phyloP scores from a whole-genome alignment of 2,113 vertebrate genomes.

The Lates calcarifer region DNA sequence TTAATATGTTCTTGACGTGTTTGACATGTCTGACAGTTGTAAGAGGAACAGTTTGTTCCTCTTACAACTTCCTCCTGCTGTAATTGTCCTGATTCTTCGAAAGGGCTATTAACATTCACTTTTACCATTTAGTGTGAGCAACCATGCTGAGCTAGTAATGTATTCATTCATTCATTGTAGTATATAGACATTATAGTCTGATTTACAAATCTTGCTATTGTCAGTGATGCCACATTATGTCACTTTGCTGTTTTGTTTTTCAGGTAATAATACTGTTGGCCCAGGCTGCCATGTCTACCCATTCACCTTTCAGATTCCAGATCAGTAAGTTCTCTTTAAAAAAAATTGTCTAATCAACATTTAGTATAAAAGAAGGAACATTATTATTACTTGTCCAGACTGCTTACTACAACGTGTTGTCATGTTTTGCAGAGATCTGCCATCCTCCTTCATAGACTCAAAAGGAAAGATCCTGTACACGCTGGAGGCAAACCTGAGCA shows the following conservation, averaged over 20 bases:
- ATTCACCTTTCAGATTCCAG: slow-evolving; percentile 79
- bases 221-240: background rate
- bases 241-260: slow-evolving; percentile 10
- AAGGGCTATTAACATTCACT: no score
- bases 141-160: background rate
- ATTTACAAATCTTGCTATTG: background rate
- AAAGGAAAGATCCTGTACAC: slow-evolving; percentile 68
- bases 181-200: background rate
- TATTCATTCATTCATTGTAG: no score
- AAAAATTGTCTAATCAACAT: no score
- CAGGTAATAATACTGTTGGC: slow-evolving; percentile 57
- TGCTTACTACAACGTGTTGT: background rate
- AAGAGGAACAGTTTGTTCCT: background rate
- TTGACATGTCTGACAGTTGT: background rate
- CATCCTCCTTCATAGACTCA: slow-evolving; percentile 59
- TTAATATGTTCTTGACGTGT: no score
- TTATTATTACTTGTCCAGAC: background rate
- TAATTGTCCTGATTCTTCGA: no score
- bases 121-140: background rate
- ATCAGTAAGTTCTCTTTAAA: slow-evolving; percentile 73
- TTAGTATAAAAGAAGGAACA: background rate
- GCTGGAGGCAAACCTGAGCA: slow-evolving; percentile 68
- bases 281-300: slow-evolving; percentile 71
- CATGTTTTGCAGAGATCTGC: slow-evolving; percentile 60
- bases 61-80: no score